Conservation (phyloP, 2,797 vertebrate species). For the Gymnothorax javanicus region DNA sequence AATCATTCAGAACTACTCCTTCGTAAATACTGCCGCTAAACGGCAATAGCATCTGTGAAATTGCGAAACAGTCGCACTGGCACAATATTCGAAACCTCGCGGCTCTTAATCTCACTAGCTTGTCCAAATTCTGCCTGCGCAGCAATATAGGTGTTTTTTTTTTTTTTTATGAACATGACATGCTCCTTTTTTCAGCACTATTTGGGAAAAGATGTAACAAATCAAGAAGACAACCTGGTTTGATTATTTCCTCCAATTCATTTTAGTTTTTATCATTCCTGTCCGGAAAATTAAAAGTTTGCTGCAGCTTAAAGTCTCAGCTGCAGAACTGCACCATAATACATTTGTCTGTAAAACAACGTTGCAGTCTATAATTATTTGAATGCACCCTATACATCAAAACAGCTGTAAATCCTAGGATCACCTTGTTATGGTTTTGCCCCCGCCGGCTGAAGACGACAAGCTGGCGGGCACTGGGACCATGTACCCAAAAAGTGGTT, state of each 20-base stretch:
- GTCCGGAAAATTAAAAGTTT: conserved; percentile 5
- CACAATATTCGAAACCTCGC: neutral
- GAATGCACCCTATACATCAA: too few relatives aligned
- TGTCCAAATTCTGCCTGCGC: neutral
- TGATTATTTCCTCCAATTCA: too few relatives aligned
- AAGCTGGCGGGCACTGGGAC: too few relatives aligned
- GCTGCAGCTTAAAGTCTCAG: neutral
- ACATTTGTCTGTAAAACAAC: conserved; percentile 50
- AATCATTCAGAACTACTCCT: neutral
- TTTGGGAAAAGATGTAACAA: neutral
- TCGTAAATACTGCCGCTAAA: neutral
- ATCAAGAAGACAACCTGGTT: neutral
- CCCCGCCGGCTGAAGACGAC: too few relatives aligned
- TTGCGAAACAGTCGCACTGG: neutral
- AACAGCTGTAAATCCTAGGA: too few relatives aligned
- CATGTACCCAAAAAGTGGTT: too few relatives aligned
- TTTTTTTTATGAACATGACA: neutral
- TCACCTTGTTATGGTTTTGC: too few relatives aligned
- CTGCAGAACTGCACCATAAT: conserved; percentile 29
- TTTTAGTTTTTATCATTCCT: neutral
- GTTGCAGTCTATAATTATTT: conserved; percentile 5
- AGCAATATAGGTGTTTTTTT: neutral
- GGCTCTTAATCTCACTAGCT: neutral
- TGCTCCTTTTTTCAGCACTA: neutral
- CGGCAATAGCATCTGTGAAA: neutral